phyloP scores from a whole-genome alignment of 2,888 invertebrate species.

The Hydroisotoma schaefferi region DNA sequence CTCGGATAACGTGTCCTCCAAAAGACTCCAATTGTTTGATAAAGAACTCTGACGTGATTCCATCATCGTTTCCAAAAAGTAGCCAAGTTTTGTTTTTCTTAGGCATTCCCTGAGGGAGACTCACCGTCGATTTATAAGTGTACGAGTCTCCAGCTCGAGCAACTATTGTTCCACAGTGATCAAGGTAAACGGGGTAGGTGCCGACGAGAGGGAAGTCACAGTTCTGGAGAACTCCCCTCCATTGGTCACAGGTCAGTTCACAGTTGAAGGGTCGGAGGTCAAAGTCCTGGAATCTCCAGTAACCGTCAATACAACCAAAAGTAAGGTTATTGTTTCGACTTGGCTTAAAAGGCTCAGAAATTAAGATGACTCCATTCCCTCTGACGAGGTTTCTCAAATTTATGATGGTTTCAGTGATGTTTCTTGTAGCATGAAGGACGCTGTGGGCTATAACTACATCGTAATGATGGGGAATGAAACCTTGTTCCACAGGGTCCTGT shows the following conservation, averaged over 20 bases:
- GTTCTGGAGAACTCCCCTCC: background rate
- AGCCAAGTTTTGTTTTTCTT: slow-evolving; percentile 10
- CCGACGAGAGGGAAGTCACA: background rate
- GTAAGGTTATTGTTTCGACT: slow-evolving; percentile 17
- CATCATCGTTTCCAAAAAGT: slow-evolving; percentile 13
- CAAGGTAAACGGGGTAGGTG: background rate
- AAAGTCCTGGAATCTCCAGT: slow-evolving; percentile 28
- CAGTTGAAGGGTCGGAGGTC: slow-evolving; percentile 14
- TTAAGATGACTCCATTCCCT: slow-evolving; percentile 14
- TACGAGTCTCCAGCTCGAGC: background rate
- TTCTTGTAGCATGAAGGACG: slow-evolving; percentile 14
- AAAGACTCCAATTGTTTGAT: slow-evolving; percentile 6
- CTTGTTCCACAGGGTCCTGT: slow-evolving; percentile 32
- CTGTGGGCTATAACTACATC: slow-evolving; percentile 3
- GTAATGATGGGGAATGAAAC: slow-evolving; percentile 27
- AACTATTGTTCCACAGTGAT: background rate
- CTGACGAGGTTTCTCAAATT: slow-evolving; percentile 15
- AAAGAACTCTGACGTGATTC: background rate
- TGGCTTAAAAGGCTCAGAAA: slow-evolving; percentile 17
- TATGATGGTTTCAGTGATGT: slow-evolving; percentile 11
- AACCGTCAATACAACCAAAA: slow-evolving; percentile 23
- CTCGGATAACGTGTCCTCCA: background rate
- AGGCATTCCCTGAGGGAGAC: background rate
- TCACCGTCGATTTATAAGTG: background rate
- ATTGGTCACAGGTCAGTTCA: background rate